phyloP scores from a whole-genome alignment of 53 echinoderm and acorn worm genomes.

The Astropecten irregularis region DNA sequence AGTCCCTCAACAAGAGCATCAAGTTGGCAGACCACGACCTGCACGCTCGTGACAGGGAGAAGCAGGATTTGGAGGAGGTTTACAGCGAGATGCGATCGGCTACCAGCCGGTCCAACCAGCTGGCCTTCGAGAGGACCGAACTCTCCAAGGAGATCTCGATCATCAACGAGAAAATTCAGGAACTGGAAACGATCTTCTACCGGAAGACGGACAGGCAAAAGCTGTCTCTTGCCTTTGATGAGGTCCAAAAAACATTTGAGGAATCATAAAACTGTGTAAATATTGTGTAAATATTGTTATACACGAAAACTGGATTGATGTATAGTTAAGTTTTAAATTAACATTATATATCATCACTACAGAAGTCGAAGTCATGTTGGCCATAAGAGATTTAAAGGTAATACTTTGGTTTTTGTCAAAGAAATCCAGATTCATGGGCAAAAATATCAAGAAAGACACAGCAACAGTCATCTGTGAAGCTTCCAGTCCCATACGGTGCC shows the following conservation, averaged over 20 bases:
- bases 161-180: conserved; percentile 90
- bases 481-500: too few relatives aligned
- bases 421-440: too few relatives aligned
- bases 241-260: conserved; percentile 49
- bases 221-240: conserved; percentile 71
- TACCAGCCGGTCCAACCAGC: conserved; percentile 84
- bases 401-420: too few relatives aligned
- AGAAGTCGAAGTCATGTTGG: too few relatives aligned
- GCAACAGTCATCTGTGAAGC: too few relatives aligned
- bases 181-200: conserved; percentile 86
- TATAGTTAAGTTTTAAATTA: too few relatives aligned
- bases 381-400: too few relatives aligned
- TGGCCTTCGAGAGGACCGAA: conserved; percentile 87
- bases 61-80: conserved; percentile 63
- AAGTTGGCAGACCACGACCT: conserved; percentile 78
- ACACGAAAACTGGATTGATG: too few relatives aligned
- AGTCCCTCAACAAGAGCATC: conserved; percentile 79
- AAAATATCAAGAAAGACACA: too few relatives aligned
- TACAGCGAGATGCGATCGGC: conserved; percentile 72
- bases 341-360: too few relatives aligned
- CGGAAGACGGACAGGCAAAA: conserved; percentile 87
- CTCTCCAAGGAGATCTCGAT: conserved; percentile 85
- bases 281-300: too few relatives aligned
- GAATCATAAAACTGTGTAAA: neutral
- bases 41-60: conserved; percentile 67